Conservation (phyloP, 2,797 vertebrate genomes). For the Paramormyrops hopkinsi region DNA sequence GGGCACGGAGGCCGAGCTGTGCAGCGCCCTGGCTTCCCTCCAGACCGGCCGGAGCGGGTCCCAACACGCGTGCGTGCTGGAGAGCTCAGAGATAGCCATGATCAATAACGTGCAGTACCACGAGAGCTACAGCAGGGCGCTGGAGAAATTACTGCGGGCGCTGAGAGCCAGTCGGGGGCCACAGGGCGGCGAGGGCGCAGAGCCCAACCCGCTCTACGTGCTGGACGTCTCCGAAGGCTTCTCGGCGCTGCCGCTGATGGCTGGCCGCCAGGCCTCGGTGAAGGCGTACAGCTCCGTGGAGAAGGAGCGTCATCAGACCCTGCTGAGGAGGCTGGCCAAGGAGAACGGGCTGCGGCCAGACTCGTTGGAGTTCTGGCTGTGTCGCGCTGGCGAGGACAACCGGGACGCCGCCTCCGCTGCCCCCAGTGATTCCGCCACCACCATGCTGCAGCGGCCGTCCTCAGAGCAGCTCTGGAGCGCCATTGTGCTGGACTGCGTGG, state of each 20-base stretch:
- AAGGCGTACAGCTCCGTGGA: conserved; percentile 90
- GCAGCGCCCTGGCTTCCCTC: conserved; percentile 79
- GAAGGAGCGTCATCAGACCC: conserved; percentile 79
- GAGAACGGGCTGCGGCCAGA: conserved; percentile 70
- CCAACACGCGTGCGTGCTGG: conserved; percentile 66
- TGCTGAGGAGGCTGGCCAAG: conserved; percentile 70
- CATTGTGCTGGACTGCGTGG: conserved; percentile 90
- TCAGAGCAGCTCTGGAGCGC: conserved; percentile 89
- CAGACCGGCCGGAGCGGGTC: conserved; percentile 64
- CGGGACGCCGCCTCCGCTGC: conserved; percentile 59
- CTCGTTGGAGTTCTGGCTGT: conserved; percentile 86
- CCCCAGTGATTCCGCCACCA: background rate
- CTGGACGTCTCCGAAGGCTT: conserved; percentile 95
- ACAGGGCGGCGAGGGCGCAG: conserved; percentile 34
- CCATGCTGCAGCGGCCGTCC: conserved; percentile 76
- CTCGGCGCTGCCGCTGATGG: conserved; percentile 82
- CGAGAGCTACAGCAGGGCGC: conserved; percentile 68
- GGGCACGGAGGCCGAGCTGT: conserved; percentile 76
- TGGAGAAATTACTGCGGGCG: conserved; percentile 68
- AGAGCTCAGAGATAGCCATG: conserved; percentile 84
- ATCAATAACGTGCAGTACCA: conserved; percentile 82
- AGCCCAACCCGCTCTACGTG: conserved; percentile 66
- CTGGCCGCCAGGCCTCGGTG: conserved; percentile 72
- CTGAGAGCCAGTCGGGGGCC: conserved; percentile 49
- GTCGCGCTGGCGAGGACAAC: conserved; percentile 61